Evolutionary conservation across 2,888 invertebrate genomes (phyloP), one percentile per base, ranked within the genome.

Genomic region (Pyrgus malvae): DNA sequence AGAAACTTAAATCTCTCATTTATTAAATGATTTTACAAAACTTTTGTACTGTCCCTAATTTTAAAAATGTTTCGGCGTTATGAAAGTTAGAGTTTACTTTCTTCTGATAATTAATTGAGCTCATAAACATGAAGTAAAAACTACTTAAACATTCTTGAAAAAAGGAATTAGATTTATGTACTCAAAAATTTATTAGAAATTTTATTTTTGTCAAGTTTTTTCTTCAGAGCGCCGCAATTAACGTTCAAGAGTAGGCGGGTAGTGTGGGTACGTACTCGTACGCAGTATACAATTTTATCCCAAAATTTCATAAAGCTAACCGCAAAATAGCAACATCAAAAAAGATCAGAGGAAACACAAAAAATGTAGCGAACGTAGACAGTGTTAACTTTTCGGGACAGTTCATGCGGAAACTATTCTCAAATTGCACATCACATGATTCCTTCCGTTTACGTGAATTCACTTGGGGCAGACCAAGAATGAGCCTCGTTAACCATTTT

Each of bases 361-460:
- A 85, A 81, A 84, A 72, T 67, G 69, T 72, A 70, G 72, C 78
- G 72, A 76, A 58, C 48, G 48, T 60, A 31, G 66, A 70, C 75
- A 78, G 76, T 79, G 74, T 78, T 72, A 72, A 74, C 80, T 80
- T 81, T 89, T 87, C 76, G 75, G 68, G 61, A 67, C 67, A 78
- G 73, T 78, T 83, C 85, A 78, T 79, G 87, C 88, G 89, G 89
- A 89, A 87, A 84, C 82, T 75, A 78, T 76, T 85, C 88, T 89
- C 88, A 84, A 86, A 87, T 89, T 89, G 87, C 89, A 84, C 76
- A 79, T 76, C 71, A 66, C 69, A 75, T 69, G 74, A 72, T 69
- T 76, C 74, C 80, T 84, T 84, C 82, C 82, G 83, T 83, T 81
- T 79, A 70, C 71, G 56, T 67, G 69, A 46, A 54, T 46, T 17